Base-by-base conservation (phyloP, 2,797 vertebrate genomes). In the Aulostomus chinensis region DNA sequence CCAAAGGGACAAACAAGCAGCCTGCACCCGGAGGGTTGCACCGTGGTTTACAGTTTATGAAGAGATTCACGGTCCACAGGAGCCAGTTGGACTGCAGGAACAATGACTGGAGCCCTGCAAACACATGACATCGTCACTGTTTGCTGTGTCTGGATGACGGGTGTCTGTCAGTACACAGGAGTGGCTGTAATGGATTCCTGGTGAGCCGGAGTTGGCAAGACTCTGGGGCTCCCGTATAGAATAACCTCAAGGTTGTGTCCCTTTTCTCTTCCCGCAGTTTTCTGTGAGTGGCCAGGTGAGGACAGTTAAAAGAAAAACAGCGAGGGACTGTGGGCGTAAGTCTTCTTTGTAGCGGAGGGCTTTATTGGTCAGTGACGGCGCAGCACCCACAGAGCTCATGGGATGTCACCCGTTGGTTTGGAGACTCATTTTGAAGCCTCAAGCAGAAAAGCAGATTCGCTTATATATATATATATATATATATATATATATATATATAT, bases 91-190 rank as follows among this genome's bases (percentile, higher is more conserved):
- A 45, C 18, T 53, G 38, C 34, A 30, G 36, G 30, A 61, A 61
- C 67, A 73, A 73, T 64, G 57, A 55, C 37, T 51, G 50, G 40
- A 57, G 51, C 37, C 41, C 38, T 18, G 71, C 70, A 81, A 78
- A 81, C 70, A 77, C 38, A 70, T 68, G 58, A 73, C 65, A 71
- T 69, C 53, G 22, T 65, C 30, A 45, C n/a, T 83, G 66, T 82
- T 75, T 61, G 43, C 60, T 11, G 21, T 65, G 58, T 61, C 54
- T 45, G 38, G 28, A 32, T 21, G 46, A 42, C 18, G 39, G 20
- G 40, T 41, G 56, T 37, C 52, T 39, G n/a, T n/a, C n/a, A n/a
- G n/a, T 10, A 29, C 9, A 34, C 9, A 10, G 24, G 24, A 28
- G 25, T 42, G 32, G 56, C 31, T 15, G 17, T 56, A 32, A 21